Conservation (phyloP, 2,113 vertebrate genomes). For the Dipodomys ordii region DNA sequence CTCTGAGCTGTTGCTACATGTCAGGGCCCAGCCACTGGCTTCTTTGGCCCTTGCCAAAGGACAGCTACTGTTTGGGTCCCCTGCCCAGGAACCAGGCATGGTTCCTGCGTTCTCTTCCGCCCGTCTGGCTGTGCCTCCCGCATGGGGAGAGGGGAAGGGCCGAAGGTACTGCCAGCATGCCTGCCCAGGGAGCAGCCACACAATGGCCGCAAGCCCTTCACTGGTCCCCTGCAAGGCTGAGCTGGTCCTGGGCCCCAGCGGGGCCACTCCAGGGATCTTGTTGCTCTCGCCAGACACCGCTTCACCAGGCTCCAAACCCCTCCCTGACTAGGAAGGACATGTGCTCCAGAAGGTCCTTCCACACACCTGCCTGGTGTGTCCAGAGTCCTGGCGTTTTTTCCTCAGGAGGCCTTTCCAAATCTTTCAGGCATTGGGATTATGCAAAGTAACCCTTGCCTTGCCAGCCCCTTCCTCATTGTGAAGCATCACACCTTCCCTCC, state of each 20-base stretch:
- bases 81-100: not conserved
- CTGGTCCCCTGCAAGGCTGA: no score
- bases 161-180: not conserved
- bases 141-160: not conserved
- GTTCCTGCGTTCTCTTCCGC: not conserved
- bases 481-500: no score
- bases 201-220: not conserved
- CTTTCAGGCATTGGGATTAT: not conserved
- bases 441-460: not conserved
- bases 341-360: no score
- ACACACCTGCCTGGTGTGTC: fast-evolving
- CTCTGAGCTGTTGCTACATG: fast-evolving
- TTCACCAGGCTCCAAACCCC: not conserved
- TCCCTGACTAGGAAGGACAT: no score
- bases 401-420: fast-evolving
- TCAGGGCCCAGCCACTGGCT: not conserved
- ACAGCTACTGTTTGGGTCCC: fast-evolving
- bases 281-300: not conserved
- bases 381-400: not conserved
- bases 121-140: fast-evolving
- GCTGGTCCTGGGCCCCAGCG: no score
- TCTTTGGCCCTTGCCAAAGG: not conserved
- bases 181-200: not conserved
- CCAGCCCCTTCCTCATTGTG: not conserved
- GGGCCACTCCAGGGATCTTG: not conserved